phyloP scores from a whole-genome alignment of 1,140 invertebrate genomes.

The Eumeta japonica region DNA sequence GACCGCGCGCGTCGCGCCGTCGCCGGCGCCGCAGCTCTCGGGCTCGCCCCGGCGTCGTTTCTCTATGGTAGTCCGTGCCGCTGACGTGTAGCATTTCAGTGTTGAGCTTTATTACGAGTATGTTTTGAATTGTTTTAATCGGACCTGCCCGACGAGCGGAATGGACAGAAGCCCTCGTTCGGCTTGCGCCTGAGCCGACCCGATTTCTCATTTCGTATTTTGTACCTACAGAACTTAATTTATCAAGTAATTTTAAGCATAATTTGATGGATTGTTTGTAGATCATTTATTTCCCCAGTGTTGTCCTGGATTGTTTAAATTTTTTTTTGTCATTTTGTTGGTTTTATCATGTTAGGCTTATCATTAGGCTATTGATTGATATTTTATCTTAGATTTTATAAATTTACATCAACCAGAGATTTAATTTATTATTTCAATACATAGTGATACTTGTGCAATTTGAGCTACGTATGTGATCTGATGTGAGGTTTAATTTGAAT shows the following conservation, averaged over 20 bases:
- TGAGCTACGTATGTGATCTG: conserved; percentile 49
- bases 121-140: conserved; percentile 35
- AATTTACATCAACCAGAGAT: conserved; percentile 48
- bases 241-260: conserved; percentile 25
- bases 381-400: conserved; percentile 43
- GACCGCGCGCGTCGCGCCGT: conserved; percentile 44
- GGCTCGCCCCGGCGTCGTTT: background rate
- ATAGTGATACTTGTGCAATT: conserved; percentile 40
- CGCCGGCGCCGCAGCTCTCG: background rate
- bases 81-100: conserved; percentile 29
- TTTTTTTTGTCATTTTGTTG: conserved; percentile 39
- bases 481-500: conserved; percentile 40
- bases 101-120: conserved; percentile 28
- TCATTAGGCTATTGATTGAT: conserved; percentile 46
- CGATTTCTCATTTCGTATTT: conserved; percentile 21
- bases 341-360: too few species aligned
- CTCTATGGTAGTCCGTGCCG: conserved; percentile 28
- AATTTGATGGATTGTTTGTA: conserved; percentile 29
- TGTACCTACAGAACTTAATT: conserved; percentile 32
- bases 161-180: background rate
- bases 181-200: too few species aligned
- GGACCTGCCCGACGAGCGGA: background rate
- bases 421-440: conserved; percentile 48
- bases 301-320: conserved; percentile 26
- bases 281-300: conserved; percentile 17